Conservation (phyloP, 2,797 vertebrate genomes). For the Falco columbarius region DNA sequence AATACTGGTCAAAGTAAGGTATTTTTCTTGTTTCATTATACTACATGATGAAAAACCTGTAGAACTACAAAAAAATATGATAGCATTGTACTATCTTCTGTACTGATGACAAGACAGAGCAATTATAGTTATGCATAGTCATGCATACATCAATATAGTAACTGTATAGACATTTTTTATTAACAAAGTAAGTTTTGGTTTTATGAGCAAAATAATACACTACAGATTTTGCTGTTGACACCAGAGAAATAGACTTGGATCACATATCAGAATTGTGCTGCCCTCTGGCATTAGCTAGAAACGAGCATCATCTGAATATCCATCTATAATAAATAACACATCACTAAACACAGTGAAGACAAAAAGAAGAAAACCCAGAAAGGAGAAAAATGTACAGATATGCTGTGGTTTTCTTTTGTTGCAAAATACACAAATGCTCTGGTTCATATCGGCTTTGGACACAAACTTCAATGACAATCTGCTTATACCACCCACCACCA, state of each 20-base stretch:
- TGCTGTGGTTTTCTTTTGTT: not conserved
- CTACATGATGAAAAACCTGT: not conserved
- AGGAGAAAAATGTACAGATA: not conserved
- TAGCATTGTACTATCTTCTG: not conserved
- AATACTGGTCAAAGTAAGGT: not conserved
- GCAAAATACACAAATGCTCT: not conserved
- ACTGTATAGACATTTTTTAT: not conserved
- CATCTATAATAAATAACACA: not conserved
- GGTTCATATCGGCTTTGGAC: not conserved
- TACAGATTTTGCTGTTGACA: not conserved
- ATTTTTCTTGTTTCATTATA: not conserved
- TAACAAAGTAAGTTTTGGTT: not conserved
- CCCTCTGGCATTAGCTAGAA: not conserved
- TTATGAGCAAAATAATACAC: not conserved
- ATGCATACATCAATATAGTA: not conserved
- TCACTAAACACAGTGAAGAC: not conserved
- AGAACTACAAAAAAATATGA: not conserved
- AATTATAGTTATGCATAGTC: not conserved
- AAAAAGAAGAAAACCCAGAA: not conserved
- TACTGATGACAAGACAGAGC: not conserved
- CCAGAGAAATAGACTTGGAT: not conserved
- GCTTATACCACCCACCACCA: not conserved
- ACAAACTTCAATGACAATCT: not conserved
- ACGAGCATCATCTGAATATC: not conserved
- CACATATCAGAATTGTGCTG: fast-evolving